phyloP scores from a whole-genome alignment of 2,113 vertebrate genomes.

The Leptocoma aspasia region DNA sequence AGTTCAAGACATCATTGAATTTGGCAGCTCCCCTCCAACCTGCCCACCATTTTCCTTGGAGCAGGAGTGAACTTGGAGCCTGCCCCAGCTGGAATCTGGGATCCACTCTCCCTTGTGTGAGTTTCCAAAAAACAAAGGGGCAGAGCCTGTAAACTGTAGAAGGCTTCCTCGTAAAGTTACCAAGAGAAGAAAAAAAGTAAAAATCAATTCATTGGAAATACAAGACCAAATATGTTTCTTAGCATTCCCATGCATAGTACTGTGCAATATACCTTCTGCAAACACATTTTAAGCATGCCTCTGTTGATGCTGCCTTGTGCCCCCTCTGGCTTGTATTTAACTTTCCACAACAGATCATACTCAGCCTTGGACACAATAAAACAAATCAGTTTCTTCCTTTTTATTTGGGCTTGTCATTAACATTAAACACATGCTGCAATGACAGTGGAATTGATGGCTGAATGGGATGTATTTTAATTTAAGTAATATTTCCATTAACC shows the following conservation, averaged over 20 bases:
- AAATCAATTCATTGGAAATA: neutral
- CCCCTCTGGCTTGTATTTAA: neutral
- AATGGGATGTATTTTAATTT: slow-evolving; percentile 66
- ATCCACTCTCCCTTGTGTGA: neutral
- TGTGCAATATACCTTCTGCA: neutral
- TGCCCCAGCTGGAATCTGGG: neutral
- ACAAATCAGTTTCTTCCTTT: slow-evolving; percentile 24
- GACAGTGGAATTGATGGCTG: slow-evolving; percentile 60
- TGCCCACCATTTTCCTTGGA: neutral
- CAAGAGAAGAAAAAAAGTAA: neutral
- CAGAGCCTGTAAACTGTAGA: neutral
- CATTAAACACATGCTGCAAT: slow-evolving; percentile 41
- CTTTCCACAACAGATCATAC: neutral
- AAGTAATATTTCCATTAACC: slow-evolving; percentile 67
- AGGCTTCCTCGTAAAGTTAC: neutral
- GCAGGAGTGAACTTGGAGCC: neutral
- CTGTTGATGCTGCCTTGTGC: neutral
- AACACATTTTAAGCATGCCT: neutral
- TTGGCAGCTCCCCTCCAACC: neutral
- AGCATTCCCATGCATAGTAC: neutral
- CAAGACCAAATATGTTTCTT: neutral
- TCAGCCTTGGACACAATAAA: neutral
- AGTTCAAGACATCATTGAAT: neutral
- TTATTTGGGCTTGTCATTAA: slow-evolving; percentile 51
- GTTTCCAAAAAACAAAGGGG: neutral